Base-by-base conservation (phyloP, 1,140 invertebrate genomes). In the Caligus rogercresseyi region DNA sequence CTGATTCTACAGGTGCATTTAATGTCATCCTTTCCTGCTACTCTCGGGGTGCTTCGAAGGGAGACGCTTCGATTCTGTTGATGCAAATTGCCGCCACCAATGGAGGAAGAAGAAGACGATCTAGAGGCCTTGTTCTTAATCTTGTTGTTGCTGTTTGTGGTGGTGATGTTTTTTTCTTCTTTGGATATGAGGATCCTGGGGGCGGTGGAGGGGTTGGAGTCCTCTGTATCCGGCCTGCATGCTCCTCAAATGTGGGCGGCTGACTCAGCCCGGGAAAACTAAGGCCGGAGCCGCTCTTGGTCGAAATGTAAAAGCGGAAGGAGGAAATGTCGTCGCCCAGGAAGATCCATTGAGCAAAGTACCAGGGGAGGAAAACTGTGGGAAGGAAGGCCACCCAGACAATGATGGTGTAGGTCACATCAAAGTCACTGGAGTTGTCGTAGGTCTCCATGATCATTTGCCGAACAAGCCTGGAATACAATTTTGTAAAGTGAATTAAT, bases 331-430 rank as follows among this genome's bases (percentile, higher is more conserved):
- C 31, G 31, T 43, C 31, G n/a, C 57, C 57, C 11, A 60, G 21
- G 24, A 60, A 19, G 14, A 60, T 56, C 78, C 82, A 83, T 1
- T 76, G 77, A 15, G 76, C 76, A 69, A 81, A 84, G 20, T 84
- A 70, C 43, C 77, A 70, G 0, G 83, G 83, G 18, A 80, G 83
- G 4, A 77, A 78, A 56, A 81, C 78, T 0, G 80, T 82, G 25
- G 82, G 81, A 26, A 83, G 68, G 65, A 84, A 84, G 1, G 80
- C 82, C 25, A 84, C 71, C 81, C 81, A 85, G 3, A 84, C 79
- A 65, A 84, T 81, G 64, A 79, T 77, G 24, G 80, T 75, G 69
- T 80, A 86, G 1, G 78, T 80, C 18, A 84, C 77, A 67, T 85
- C 83, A 61, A 84, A 81, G 67, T 81, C 78, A 19, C 76, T 77